phyloP scores from a whole-genome alignment of 2,888 invertebrate species.

The Hydrotaea diabolus region DNA sequence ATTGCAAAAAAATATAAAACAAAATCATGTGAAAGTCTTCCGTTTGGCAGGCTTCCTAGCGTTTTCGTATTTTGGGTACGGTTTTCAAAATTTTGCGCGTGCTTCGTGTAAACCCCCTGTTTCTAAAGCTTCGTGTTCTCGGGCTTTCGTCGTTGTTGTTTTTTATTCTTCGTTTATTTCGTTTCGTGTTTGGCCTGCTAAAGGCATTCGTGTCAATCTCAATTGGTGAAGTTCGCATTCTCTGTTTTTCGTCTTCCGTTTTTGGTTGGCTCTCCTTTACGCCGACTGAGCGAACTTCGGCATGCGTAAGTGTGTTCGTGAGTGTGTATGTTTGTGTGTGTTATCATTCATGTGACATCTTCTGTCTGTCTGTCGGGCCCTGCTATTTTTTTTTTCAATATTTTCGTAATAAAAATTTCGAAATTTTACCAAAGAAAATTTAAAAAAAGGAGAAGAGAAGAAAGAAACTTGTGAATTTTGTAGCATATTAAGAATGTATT shows the following conservation, averaged over 20 bases:
- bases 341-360: slow-evolving; percentile 45
- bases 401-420: background rate
- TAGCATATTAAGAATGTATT: slow-evolving; percentile 26
- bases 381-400: slow-evolving; percentile 18
- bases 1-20: background rate
- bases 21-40: slow-evolving; percentile 27
- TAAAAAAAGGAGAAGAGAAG: slow-evolving; percentile 18
- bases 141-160: background rate
- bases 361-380: slow-evolving; percentile 5
- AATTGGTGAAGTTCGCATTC: slow-evolving; percentile 44
- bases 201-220: slow-evolving; percentile 25
- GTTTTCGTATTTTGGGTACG: background rate
- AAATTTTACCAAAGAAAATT: slow-evolving; percentile 21
- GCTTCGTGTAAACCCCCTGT: slow-evolving; percentile 50
- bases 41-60: background rate
- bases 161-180: slow-evolving; percentile 5
- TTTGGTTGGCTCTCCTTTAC: background rate
- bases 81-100: slow-evolving; percentile 43
- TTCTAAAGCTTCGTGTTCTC: background rate
- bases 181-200: slow-evolving; percentile 17
- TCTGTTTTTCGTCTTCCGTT: slow-evolving; percentile 22
- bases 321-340: slow-evolving; percentile 52
- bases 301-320: background rate
- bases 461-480: slow-evolving; percentile 40
- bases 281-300: slow-evolving; percentile 17